A percentile compares a stretch with the other conserved stretches of the same genome.
Conservation (phyloP, 2,113 vertebrate species). For the Macquaria ambigua region DNA sequence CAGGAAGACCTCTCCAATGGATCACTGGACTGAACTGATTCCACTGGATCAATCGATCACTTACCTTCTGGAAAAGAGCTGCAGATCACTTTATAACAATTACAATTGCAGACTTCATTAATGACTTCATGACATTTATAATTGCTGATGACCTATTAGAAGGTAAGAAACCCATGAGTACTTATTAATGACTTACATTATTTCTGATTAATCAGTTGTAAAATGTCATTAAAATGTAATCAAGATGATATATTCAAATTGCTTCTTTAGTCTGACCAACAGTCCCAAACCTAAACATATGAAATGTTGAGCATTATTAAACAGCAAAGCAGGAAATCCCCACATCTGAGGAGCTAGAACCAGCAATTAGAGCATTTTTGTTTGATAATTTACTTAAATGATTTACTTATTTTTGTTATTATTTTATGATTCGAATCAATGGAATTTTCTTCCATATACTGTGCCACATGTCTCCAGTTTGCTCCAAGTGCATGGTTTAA, state of each 20-base stretch:
- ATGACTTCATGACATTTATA: no score
- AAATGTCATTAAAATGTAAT: background rate
- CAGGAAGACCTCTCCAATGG: background rate
- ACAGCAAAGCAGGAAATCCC: background rate
- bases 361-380: background rate
- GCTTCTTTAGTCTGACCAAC: background rate
- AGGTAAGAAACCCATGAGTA: background rate
- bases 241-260: background rate
- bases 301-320: background rate
- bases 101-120: no score
- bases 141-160: background rate
- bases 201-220: background rate
- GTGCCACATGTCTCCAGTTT: background rate
- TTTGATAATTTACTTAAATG: background rate
- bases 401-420: background rate
- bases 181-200: no score
- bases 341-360: background rate
- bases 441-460: background rate
- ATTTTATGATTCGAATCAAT: no score
- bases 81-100: background rate
- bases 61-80: background rate
- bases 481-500: background rate
- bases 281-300: background rate
- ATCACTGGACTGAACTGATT: background rate
- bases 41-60: background rate